Base-by-base conservation (phyloP, 1,140 invertebrate genomes). In the Odontomachus brunneus region DNA sequence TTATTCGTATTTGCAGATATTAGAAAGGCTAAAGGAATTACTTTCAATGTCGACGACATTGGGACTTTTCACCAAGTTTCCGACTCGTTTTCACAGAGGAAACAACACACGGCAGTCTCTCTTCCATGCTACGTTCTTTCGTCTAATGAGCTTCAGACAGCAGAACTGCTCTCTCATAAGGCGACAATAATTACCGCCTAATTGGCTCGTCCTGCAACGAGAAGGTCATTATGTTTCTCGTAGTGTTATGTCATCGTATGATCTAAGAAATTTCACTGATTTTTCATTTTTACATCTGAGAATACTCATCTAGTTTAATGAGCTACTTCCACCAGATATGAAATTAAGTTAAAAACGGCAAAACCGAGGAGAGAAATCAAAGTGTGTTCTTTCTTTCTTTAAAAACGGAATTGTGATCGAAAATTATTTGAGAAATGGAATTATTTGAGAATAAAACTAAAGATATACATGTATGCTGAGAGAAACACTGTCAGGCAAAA, bases 161-260 rank as follows among this genome's bases (percentile, higher is more conserved):
- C 53, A 82, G 75, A 82, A 82, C 73, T 62, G 80, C 78, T 80
- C 55, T 51, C 72, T 69, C 38, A 29, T 51, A 48, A 57, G 66
- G 51, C 51, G 75, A 81, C 65, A 85, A 85, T 89, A 85, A 89
- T 88, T 88, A 86, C 69, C n/a, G 65, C 29, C 82, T 88, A 90
- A 90, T 89, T 89, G 17, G 80, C 71, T 88, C 51, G 57, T 66
- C 38, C 74, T 26, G 38, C 48, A 26, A 76, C 63, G 84, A 73
- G 62, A 89, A 87, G 83, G 44, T 86, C 72, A 75, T 74, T 74
- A 74, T 55, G 49, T 48, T 82, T 66, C 74, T 66, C 38, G 9
- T 2, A 15, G 44, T 44, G 22, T 87, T 76, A 78, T 78, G 73
- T 85, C 84, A 83, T 63, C 26, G 11, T 51, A 14, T 38, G 51